A percentile compares a stretch with the other conserved stretches of the same genome.
These are phyloP conservation scores for Erpetoichthys calabaricus DNA, from an alignment of 2,797 vertebrate genomes.

Conservation along the genomic window DNA sequence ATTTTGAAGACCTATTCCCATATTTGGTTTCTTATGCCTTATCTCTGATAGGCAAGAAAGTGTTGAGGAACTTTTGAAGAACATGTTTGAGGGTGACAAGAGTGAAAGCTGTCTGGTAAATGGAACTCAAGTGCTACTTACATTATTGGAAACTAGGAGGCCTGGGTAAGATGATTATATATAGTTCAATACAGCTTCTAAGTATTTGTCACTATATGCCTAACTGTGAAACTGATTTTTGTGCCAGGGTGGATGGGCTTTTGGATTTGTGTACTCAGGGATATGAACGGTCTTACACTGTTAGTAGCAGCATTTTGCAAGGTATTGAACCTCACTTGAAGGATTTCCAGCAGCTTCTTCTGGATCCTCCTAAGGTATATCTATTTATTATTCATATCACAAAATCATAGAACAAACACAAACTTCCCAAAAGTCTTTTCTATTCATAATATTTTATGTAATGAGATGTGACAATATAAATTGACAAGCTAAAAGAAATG, in stretches of 20 bases:
- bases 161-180: conserved; percentile 57
- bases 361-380: conserved; percentile 81
- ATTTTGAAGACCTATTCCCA: too few species aligned
- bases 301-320: conserved; percentile 76
- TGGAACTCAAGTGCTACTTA: conserved; percentile 86
- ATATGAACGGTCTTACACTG: conserved; percentile 77
- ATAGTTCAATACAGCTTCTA: not conserved
- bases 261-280: conserved; percentile 94
- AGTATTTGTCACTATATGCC: not conserved
- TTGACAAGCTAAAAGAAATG: too few species aligned
- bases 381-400: not conserved
- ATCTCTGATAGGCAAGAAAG: conserved; percentile 64
- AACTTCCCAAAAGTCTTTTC: too few species aligned
- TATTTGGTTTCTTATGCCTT: not conserved
- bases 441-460: too few species aligned
- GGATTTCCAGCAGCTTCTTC: conserved; percentile 91
- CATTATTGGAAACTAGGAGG: conserved; percentile 80
- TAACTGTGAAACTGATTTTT: too few species aligned
- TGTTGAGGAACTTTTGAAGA: conserved; percentile 79
- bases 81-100: conserved; percentile 80
- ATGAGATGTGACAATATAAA: too few species aligned
- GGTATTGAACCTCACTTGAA: conserved; percentile 85
- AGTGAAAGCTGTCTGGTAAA: conserved; percentile 81
- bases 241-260: conserved; percentile 74
- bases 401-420: too few species aligned